Base-by-base conservation (phyloP, 2,113 vertebrate species). In the Paratilapia polleni region DNA sequence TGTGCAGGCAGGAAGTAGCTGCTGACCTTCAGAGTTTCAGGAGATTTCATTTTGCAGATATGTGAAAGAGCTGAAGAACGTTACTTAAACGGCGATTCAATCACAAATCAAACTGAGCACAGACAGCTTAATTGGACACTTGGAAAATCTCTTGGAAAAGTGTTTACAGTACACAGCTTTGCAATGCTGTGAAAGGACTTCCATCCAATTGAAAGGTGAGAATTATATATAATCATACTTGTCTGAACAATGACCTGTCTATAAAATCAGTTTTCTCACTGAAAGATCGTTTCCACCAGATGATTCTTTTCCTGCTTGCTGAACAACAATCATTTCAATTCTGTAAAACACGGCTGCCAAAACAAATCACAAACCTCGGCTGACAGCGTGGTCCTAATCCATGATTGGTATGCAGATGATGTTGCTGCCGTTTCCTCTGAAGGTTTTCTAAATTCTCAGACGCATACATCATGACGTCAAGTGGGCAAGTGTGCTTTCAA, bases 1-100 rank as follows among this genome's bases (percentile, higher is more conserved):
- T 77, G 31, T 78, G 77, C 61, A 87, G 75, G 77, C 68, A 34
- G 24, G 36, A 84, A 77, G 59, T 61, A 87, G 89, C 76, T 89
- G 92, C 73, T 84, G 83, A 87, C 66, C 66, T 77, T 82, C 24
- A 77, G 52, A 82, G 28, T 57, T 81, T 43, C 31, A 57, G 80
- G 20, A 43, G 9, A 57, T 83, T 78, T 86, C 59, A 59, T 77
- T 41, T 13, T 47, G 78, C 31, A 22, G 36, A 63, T 52, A 60
- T 19, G 68, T 13, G 11, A 78, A 80, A 84, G 22, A 28, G 47
- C 47, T 14, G 8, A 17, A 34, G 68, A 77, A 47, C 2, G 6
- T 63, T 34, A 22, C 57, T 79, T 54, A 83, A 77, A 43, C 1
- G 1, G 5, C 41, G 15, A 78, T 62, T 81, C 64, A 78, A 86